These are phyloP conservation scores for Molanna angustata DNA, from an alignment of 2,888 invertebrate species.

Conservation along the genomic window DNA sequence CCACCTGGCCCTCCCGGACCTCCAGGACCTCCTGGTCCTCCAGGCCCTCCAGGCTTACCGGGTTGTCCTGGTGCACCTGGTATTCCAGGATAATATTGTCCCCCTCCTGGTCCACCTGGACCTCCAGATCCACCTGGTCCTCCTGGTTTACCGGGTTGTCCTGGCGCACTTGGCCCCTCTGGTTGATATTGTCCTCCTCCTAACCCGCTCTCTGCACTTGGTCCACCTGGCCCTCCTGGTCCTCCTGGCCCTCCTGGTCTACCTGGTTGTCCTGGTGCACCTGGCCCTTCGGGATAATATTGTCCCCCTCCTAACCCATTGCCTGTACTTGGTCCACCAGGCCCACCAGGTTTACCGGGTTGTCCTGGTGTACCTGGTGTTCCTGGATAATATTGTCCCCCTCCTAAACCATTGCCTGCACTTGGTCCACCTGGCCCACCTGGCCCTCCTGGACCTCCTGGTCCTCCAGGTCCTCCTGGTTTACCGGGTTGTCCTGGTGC, in stretches of 20 bases:
- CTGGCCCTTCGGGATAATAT: constrained; percentile 30
- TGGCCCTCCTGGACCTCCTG: constrained; percentile 23
- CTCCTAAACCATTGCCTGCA: constrained; percentile 26
- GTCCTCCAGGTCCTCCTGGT: constrained; percentile 22
- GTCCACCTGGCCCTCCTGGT: constrained; percentile 36
- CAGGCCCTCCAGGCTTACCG: constrained; percentile 10
- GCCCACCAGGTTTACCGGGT: constrained; percentile 33
- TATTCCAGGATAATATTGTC: constrained; percentile 42
- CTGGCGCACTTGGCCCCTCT: constrained; percentile 49
- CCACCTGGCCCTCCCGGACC: constrained; percentile 26
- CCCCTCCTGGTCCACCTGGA: constrained; percentile 51
- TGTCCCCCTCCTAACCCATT: constrained; percentile 17
- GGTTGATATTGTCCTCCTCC: constrained; percentile 46
- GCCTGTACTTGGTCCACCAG: constrained; percentile 27
- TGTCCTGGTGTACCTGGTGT: constrained; percentile 33
- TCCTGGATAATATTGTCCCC: constrained; percentile 31
- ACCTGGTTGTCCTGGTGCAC: constrained; percentile 35
- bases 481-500: constrained; percentile 35
- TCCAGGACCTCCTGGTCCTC: constrained; percentile 17
- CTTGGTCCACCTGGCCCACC: constrained; percentile 36
- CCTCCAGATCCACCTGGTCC: constrained; percentile 42
- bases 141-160: constrained; percentile 25
- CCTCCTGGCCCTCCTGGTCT: constrained; percentile 41
- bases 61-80: constrained; percentile 32
- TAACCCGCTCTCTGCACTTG: constrained; percentile 38